Conservation (phyloP, 2,888 invertebrate genomes). For the Chaitophorus viminalis region DNA sequence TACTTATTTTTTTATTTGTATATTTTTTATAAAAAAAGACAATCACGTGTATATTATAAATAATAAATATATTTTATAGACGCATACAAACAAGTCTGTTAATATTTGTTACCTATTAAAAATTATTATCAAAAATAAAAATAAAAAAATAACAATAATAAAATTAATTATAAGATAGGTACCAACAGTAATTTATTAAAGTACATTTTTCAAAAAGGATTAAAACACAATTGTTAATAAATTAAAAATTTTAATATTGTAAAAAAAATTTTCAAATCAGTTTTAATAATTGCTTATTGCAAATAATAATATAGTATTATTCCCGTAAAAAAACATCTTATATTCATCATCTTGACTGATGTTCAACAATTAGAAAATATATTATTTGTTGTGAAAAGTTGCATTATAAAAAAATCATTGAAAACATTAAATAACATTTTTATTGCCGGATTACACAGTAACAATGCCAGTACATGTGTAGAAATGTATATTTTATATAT, state of each 20-base stretch:
- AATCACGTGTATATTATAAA: conserved; percentile 16
- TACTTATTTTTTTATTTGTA: conserved; percentile 27
- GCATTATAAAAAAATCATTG: background rate
- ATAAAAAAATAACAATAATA: no score
- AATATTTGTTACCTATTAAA: no score
- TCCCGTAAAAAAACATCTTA: no score
- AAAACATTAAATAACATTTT: conserved; percentile 1
- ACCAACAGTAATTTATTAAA: background rate
- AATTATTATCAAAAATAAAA: no score
- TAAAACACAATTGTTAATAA: background rate
- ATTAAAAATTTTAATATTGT: background rate
- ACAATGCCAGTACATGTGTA: background rate
- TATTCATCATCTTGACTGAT: background rate
- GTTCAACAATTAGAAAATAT: background rate
- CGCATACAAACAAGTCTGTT: background rate
- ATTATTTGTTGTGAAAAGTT: background rate
- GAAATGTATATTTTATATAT: no score
- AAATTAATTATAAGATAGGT: background rate
- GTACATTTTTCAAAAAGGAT: background rate
- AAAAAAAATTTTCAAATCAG: background rate
- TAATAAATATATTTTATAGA: background rate
- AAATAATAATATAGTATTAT: background rate
- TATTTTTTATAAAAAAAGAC: conserved; percentile 23
- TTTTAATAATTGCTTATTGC: background rate
- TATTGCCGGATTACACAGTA: background rate